Conservation (phyloP, 2,113 vertebrate genomes). For the Ursus arctos region DNA sequence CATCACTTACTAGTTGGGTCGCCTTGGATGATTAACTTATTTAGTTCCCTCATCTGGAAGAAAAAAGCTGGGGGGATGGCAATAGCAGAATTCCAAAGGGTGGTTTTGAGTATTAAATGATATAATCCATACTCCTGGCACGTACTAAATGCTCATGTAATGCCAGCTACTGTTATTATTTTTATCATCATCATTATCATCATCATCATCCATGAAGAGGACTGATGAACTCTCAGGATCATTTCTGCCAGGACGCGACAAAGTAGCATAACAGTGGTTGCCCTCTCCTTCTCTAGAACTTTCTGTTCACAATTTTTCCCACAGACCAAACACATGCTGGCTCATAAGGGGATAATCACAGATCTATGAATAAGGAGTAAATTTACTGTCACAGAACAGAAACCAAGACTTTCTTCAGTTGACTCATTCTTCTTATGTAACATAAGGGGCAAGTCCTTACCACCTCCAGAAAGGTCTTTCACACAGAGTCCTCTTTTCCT, state of each 20-base stretch:
- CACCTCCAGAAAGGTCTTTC: not conserved
- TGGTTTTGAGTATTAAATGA: conserved; percentile 17
- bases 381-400: not conserved
- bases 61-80: not conserved
- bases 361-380: not conserved
- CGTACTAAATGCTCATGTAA: not conserved
- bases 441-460: not conserved
- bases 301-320: conserved; percentile 13
- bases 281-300: not conserved
- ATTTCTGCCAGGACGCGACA: not conserved
- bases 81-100: not conserved
- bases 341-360: not conserved
- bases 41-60: not conserved
- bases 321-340: not conserved
- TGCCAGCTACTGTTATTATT: not conserved
- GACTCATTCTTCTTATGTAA: not conserved
- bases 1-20: not conserved
- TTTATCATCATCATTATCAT: not conserved
- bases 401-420: not conserved
- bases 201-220: not conserved
- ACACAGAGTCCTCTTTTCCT: not conserved
- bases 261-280: not conserved
- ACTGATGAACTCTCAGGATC: not conserved
- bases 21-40: not conserved
- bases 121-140: not conserved